Evolutionary conservation across 2,888 invertebrate genomes (phyloP).

Genomic region (Dynastes hyllus): DNA sequence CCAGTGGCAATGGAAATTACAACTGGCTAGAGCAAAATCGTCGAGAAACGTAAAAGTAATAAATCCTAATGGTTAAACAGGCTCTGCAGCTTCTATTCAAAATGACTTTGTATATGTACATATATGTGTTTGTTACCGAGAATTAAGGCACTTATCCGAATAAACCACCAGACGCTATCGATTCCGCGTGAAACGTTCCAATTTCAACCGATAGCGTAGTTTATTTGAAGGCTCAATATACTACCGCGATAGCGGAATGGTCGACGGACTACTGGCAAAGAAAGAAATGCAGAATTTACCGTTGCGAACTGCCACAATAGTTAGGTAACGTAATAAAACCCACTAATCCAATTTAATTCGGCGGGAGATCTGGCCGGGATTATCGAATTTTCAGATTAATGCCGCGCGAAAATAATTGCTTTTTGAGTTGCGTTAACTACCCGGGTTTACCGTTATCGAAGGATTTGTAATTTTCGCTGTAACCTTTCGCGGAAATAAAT

Average conservation of each 20-base stretch:
- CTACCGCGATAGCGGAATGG: background rate
- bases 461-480: background rate
- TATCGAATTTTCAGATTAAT: constrained; percentile 10
- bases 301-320: background rate
- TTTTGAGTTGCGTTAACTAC: background rate
- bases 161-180: constrained; percentile 2
- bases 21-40: no score
- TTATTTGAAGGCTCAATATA: constrained; percentile 5
- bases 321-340: constrained; percentile 6
- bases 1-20: no score
- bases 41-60: no score
- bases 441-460: background rate
- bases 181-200: background rate
- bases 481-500: no score
- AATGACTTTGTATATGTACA: no score
- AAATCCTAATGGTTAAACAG: no score
- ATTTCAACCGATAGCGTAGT: background rate
- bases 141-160: background rate
- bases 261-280: background rate
- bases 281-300: constrained; percentile 1
- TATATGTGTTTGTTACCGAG: background rate
- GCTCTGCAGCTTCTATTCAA: no score
- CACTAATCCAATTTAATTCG: constrained; percentile 4
- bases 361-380: background rate
- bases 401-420: constrained; percentile 1